These are phyloP conservation scores for Poeciliopsis turrubarensis DNA, from an alignment of 2,113 vertebrate species.

Conservation along the genomic window DNA sequence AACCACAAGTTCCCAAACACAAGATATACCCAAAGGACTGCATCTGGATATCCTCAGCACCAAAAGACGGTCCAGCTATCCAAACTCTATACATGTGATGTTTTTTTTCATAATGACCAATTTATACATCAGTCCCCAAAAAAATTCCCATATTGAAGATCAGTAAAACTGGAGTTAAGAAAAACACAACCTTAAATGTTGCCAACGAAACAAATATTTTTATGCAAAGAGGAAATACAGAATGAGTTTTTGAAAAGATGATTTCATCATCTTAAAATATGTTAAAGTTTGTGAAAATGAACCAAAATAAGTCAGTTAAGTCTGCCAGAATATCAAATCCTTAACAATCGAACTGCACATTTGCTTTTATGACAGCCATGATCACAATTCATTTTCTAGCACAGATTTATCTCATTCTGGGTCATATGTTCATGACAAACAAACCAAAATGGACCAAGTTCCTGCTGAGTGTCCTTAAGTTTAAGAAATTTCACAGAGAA, in stretches of 20 bases:
- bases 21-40: not conserved
- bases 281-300: too few species aligned
- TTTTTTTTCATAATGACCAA: not conserved
- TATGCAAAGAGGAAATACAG: too few species aligned
- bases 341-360: not conserved
- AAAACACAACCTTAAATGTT: too few species aligned
- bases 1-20: not conserved
- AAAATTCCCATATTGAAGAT: too few species aligned
- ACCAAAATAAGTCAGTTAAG: too few species aligned
- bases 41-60: not conserved
- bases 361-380: not conserved
- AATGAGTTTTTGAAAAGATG: not conserved
- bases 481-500: not conserved
- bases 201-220: too few species aligned
- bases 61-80: not conserved
- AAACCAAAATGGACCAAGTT: too few species aligned
- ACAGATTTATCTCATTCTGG: not conserved
- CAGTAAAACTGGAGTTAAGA: too few species aligned
- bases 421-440: not conserved
- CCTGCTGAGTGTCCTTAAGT: too few species aligned
- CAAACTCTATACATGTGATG: not conserved
- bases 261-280: not conserved
- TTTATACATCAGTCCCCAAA: too few species aligned
- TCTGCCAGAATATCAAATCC: not conserved
- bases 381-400: not conserved